phyloP scores from a whole-genome alignment of 2,797 vertebrate genomes.

The Forpus xanthops region DNA sequence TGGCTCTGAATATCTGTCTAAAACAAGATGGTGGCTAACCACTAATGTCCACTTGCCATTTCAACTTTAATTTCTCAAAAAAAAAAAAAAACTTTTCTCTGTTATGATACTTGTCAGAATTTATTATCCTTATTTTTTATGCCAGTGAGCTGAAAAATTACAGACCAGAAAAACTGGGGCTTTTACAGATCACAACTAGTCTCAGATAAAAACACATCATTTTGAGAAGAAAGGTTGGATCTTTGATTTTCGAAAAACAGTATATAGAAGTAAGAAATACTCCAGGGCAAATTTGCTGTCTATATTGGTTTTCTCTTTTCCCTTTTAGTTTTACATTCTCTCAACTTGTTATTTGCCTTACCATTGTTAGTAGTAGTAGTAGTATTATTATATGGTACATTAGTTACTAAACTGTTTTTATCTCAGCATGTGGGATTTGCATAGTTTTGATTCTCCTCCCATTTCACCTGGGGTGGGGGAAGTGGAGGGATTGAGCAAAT shows the following conservation, averaged over 20 bases:
- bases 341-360: background rate
- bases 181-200: background rate
- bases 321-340: background rate
- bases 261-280: background rate
- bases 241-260: background rate
- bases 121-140: background rate
- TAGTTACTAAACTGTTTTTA: background rate
- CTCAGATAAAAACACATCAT: background rate
- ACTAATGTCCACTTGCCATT: background rate
- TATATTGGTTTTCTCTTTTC: background rate
- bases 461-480: background rate
- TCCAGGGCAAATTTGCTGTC: background rate
- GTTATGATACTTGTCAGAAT: background rate
- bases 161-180: background rate
- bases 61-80: background rate
- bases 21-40: background rate
- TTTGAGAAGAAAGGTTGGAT: background rate
- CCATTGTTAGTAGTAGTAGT: fast-evolving
- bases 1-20: background rate
- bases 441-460: background rate
- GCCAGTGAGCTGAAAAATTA: background rate
- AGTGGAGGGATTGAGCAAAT: background rate
- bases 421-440: background rate
- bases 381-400: background rate
- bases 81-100: fast-evolving